Conservation (phyloP, 2,888 invertebrate species). For the Caradrina clavipalpis region DNA sequence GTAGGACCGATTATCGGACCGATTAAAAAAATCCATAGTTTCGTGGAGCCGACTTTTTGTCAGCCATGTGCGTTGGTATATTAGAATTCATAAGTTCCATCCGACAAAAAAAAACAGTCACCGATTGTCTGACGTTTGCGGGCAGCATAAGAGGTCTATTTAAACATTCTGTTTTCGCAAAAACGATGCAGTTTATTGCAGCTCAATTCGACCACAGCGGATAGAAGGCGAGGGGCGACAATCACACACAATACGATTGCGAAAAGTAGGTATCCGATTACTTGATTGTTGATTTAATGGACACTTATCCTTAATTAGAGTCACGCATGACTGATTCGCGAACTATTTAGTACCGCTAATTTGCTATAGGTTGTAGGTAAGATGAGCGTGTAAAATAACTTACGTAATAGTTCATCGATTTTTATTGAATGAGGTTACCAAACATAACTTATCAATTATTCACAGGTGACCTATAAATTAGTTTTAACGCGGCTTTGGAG, state of each 20-base stretch:
- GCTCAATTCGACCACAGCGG: slow-evolving; percentile 7
- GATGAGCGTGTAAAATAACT: slow-evolving; percentile 22
- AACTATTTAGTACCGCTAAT: slow-evolving; percentile 38
- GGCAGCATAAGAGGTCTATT: slow-evolving; percentile 12
- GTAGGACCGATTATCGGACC: too few species aligned
- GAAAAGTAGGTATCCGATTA: slow-evolving; percentile 40
- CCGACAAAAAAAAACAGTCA: too few species aligned
- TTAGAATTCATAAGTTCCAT: too few species aligned
- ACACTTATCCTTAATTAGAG: slow-evolving; percentile 34
- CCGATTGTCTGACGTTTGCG: too few species aligned
- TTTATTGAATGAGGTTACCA: neutral
- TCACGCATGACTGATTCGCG: slow-evolving; percentile 35
- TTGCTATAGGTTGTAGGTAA: slow-evolving; percentile 13
- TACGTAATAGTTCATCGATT: slow-evolving; percentile 13
- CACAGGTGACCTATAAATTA: slow-evolving; percentile 1
- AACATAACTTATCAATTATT: slow-evolving; percentile 11
- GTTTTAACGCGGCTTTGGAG: neutral
- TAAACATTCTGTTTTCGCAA: slow-evolving; percentile 41
- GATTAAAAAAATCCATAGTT: too few species aligned
- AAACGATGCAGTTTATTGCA: slow-evolving; percentile 14
- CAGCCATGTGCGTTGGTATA: too few species aligned
- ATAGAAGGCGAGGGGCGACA: slow-evolving; percentile 28
- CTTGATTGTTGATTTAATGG: slow-evolving; percentile 26
- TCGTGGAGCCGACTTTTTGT: too few species aligned
- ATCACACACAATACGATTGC: slow-evolving; percentile 35